These are phyloP conservation scores for Conistra vaccinii DNA, from an alignment of 2,888 invertebrate species.

Conservation along the genomic window DNA sequence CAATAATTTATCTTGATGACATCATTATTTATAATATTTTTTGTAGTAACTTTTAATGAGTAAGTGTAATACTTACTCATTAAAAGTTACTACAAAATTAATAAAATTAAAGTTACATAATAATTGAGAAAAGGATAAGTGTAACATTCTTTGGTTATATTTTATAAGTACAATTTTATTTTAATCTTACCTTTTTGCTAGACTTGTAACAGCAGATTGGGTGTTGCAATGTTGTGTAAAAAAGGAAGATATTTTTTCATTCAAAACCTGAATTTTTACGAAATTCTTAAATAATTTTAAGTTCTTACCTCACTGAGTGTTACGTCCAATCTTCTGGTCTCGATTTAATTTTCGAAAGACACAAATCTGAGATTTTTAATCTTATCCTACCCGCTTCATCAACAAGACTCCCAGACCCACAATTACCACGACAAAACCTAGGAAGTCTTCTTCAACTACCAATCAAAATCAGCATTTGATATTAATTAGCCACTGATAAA, in stretches of 20 bases:
- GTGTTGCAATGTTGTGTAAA: not conserved
- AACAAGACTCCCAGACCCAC: not conserved
- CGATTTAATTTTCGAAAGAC: not conserved
- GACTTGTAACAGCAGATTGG: not conserved
- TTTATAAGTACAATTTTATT: not conserved
- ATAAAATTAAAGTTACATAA: slow-evolving; percentile 23
- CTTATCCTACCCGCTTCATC: not conserved
- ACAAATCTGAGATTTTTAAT: not conserved
- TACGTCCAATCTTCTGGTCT: not conserved
- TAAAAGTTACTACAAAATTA: too few species aligned
- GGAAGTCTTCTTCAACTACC: slow-evolving; percentile 20
- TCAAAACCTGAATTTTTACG: not conserved
- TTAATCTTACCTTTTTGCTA: not conserved
- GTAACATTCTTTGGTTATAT: not conserved
- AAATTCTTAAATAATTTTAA: not conserved
- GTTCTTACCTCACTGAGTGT: not conserved
- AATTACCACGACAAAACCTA: slow-evolving; percentile 16
- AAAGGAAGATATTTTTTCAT: not conserved
- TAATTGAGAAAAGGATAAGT: not conserved
- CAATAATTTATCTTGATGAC: slow-evolving; percentile 15
- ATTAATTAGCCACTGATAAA: slow-evolving; percentile 65
- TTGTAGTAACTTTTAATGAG: slow-evolving; percentile 9
- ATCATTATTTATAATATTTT: not conserved
- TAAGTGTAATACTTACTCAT: not conserved
- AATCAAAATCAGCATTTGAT: slow-evolving; percentile 32